Conservation (phyloP, 2,113 vertebrate species). For the Lamprotornis superbus region DNA sequence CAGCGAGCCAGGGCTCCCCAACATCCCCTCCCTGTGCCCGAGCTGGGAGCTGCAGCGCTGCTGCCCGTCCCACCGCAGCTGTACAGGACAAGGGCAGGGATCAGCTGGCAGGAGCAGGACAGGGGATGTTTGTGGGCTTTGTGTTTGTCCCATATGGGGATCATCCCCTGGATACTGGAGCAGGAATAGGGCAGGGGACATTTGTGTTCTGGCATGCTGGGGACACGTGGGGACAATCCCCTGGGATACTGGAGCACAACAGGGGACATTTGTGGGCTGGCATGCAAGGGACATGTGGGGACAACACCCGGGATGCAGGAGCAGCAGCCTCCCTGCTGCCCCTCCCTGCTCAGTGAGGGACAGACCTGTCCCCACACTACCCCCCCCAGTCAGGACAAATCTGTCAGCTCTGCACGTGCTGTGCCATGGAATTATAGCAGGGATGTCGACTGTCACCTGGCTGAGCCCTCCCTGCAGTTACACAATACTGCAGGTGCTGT, state of each 20-base stretch:
- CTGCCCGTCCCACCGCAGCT: background rate
- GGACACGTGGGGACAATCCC: background rate
- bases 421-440: background rate
- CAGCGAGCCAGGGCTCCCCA: background rate
- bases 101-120: background rate
- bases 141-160: background rate
- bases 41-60: background rate
- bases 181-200: background rate
- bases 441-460: background rate
- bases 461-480: background rate
- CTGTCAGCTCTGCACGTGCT: background rate
- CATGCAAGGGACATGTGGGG: background rate
- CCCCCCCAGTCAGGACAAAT: background rate
- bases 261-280: background rate
- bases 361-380: background rate
- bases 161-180: background rate
- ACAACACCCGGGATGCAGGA: background rate
- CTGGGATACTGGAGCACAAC: background rate
- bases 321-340: background rate
- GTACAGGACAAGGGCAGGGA: background rate
- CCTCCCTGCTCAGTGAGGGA: background rate
- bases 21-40: rapidly evolving
- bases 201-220: background rate
- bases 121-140: too few relatives aligned
- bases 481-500: background rate